Evolutionary conservation across 2,113 vertebrate species (phyloP).

Genomic region (Coptodon rendalli): DNA sequence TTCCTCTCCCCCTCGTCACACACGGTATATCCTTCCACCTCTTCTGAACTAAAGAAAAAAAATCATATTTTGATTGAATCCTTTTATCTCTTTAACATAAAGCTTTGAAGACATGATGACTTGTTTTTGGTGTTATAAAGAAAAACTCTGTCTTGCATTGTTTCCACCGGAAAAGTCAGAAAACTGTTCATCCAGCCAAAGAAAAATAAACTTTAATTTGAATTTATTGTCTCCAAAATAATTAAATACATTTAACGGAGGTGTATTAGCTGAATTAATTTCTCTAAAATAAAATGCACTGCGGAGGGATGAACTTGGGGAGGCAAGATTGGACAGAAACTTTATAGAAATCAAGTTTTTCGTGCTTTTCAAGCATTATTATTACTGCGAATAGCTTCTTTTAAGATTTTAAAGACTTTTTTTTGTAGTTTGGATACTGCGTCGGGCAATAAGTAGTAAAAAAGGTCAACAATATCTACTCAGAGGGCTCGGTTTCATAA

Average conservation of each 20-base stretch:
- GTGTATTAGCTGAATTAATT: background rate
- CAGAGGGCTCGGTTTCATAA: slow-evolving; percentile 20
- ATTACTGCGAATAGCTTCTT: background rate
- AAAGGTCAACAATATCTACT: slow-evolving; percentile 12
- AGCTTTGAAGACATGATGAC: slow-evolving; percentile 6
- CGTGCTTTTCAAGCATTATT: slow-evolving; percentile 25
- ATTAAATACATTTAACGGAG: background rate
- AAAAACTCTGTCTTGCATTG: background rate
- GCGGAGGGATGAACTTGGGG: background rate
- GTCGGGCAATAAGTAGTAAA: background rate
- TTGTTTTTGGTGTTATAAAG: background rate
- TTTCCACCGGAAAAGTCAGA: slow-evolving; percentile 4
- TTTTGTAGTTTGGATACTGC: slow-evolving; percentile 20
- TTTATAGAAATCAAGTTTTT: slow-evolving; percentile 1
- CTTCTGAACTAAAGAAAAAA: background rate
- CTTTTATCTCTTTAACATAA: background rate
- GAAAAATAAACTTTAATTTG: background rate
- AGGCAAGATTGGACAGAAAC: background rate
- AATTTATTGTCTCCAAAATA: background rate
- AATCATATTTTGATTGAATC: background rate
- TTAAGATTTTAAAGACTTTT: slow-evolving; percentile 9
- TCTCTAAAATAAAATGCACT: background rate
- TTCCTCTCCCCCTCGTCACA: background rate
- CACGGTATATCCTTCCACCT: slow-evolving; percentile 8
- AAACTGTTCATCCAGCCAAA: background rate